Evolutionary conservation across 2,797 vertebrate species (phyloP).

Genomic region (Rhynchonycteris naso): DNA sequence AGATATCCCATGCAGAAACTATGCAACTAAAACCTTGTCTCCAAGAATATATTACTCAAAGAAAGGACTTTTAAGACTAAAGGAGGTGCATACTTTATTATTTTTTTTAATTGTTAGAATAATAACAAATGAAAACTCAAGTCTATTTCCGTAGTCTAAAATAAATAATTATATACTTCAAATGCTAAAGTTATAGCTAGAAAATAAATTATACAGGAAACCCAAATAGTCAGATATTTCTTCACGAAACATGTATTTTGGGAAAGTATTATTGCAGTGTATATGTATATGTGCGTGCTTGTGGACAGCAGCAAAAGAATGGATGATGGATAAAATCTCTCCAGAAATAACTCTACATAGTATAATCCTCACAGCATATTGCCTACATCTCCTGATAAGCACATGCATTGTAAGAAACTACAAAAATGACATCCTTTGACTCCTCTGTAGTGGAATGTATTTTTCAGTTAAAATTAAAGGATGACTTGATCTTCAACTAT

Average conservation of each 20-base stretch:
- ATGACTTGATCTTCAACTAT: neutral
- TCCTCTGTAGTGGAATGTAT: neutral
- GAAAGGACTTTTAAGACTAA: slow-evolving; percentile 9
- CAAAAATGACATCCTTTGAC: neutral
- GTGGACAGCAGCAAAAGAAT: neutral
- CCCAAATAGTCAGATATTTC: slow-evolving; percentile 48
- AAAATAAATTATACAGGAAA: slow-evolving; percentile 65
- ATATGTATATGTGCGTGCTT: neutral
- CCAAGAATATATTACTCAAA: neutral
- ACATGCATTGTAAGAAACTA: slow-evolving; percentile 19
- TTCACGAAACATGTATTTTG: slow-evolving; percentile 53
- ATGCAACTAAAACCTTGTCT: neutral
- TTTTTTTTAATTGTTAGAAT: slow-evolving; percentile 35
- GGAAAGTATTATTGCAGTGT: neutral
- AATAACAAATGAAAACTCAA: slow-evolving; percentile 38
- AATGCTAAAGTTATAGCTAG: slow-evolving; percentile 50
- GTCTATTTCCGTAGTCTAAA: slow-evolving; percentile 40
- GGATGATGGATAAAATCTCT: neutral
- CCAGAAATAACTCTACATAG: slow-evolving; percentile 5
- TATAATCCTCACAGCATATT: neutral
- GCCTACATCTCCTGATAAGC: neutral
- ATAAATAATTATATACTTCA: slow-evolving; percentile 54
- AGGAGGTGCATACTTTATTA: neutral
- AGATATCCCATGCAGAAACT: neutral
- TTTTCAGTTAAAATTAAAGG: slow-evolving; percentile 50